Evolutionary conservation across 2,888 invertebrate genomes (phyloP).

Genomic region (Hirtodrosophila trivittata): DNA sequence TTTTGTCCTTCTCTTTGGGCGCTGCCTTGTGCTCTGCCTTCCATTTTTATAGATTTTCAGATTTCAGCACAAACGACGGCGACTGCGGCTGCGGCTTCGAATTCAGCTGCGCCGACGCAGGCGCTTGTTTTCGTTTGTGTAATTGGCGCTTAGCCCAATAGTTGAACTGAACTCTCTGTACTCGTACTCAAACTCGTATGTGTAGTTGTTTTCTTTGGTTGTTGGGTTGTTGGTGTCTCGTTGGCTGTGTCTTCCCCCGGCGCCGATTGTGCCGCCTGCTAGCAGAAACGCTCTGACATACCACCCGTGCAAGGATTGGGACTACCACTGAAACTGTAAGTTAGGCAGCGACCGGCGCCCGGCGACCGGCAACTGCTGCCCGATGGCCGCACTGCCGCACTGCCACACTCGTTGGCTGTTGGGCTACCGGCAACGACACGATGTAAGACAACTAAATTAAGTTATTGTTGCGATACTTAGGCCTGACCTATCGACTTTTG

Average conservation of each 20-base stretch:
- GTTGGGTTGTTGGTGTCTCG: no score
- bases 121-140: conserved; percentile 51
- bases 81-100: no score
- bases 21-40: conserved; percentile 25
- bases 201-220: conserved; percentile 50
- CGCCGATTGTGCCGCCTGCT: conserved; percentile 43
- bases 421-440: conserved; percentile 56
- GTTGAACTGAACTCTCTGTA: conserved; percentile 7
- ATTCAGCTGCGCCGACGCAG: conserved; percentile 36
- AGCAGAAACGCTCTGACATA: conserved; percentile 69
- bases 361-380: conserved; percentile 24
- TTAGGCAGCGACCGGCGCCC: conserved; percentile 11
- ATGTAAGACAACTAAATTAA: conserved; percentile 78
- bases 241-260: conserved; percentile 9
- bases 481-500: conserved; percentile 6
- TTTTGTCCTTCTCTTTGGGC: conserved; percentile 28
- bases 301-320: conserved; percentile 70
- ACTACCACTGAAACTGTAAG: conserved; percentile 10
- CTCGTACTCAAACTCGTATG: no score
- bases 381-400: conserved; percentile 2
- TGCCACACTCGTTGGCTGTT: conserved; percentile 29
- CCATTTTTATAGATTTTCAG: conserved; percentile 50
- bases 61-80: conserved; percentile 49
- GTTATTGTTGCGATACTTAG: conserved; percentile 67
- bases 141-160: conserved; percentile 75